Base-by-base conservation (phyloP, 1,140 invertebrate species). In the Schlechtendalia chinensis region DNA sequence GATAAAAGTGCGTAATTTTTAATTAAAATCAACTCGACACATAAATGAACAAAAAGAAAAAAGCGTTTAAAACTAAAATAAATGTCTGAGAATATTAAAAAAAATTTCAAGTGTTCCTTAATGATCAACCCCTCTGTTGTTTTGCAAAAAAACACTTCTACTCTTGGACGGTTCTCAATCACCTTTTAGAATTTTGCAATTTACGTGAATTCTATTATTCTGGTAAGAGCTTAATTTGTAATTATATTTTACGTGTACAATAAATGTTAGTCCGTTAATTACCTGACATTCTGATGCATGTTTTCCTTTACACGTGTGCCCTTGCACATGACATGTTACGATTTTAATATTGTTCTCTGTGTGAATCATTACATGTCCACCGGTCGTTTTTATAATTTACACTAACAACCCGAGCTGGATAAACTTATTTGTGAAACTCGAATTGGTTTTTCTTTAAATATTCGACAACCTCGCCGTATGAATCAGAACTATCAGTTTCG, bases 101-200 rank as follows among this genome's bases (percentile, higher is more conserved):
- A 67, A 39, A 39, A 6, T 67, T 19, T 67, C 63, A 39, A 67
- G 19, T 45, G 32, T n/a, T 67, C 63, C 11, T 67, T 65, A 10
- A 65, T n/a, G n/a, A n/a, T 65, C 63, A 39, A 67, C 63, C 63
- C 29, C 19, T 2, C 39, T n/a, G 19, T 67, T 22, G 11, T 19
- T 67, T 45, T 67, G 63, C n/a, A n/a, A 67, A 67, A 67, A 29
- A 67, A 67, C 39, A 67, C 32, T 67, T 67, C 32, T 39, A 67
- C 27, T 67, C 32, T 19, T 67, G 63, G 32, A 22, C 4, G 12
- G 19, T 39, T 45, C 29, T 67, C 12, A 32, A 22, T 29, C n/a
- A 39, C 32, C 32, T 14, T 67, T 67, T 14, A 8, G 11, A n/a
- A 5, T 32, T 3, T 2, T 63, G 8, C 29, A 63, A 17, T 63